Evolutionary conservation across 2,797 vertebrate genomes (phyloP).

Genomic region (Trematomus bernacchii): DNA sequence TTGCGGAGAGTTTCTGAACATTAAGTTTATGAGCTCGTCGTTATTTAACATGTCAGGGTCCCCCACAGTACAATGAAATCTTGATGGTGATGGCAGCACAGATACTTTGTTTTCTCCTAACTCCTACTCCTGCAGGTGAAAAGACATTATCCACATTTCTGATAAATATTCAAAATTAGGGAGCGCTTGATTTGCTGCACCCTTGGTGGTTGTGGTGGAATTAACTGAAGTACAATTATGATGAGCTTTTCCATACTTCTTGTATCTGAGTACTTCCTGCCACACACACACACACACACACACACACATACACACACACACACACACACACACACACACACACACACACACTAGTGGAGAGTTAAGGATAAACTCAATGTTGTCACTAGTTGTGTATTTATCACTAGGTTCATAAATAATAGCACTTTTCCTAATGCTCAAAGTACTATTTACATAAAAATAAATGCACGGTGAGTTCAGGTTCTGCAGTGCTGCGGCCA

Average conservation of each 20-base stretch:
- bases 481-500: conserved; percentile 73
- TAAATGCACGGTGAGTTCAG: conserved; percentile 27
- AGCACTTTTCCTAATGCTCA: too few species aligned
- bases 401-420: too few species aligned
- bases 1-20: conserved; percentile 70
- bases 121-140: conserved; percentile 66
- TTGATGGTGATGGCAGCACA: conserved; percentile 68
- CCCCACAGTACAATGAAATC: conserved; percentile 79
- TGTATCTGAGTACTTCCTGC: too few species aligned
- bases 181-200: conserved; percentile 31
- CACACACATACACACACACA: too few species aligned
- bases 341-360: too few species aligned
- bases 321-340: too few species aligned
- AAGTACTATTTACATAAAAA: too few species aligned
- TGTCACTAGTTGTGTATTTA: too few species aligned
- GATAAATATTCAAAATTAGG: conserved; percentile 42
- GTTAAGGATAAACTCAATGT: too few species aligned
- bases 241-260: too few species aligned
- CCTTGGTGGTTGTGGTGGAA: conserved; percentile 21
- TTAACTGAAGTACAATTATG: too few species aligned
- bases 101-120: conserved; percentile 68
- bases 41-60: conserved; percentile 82
- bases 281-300: too few species aligned
- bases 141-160: conserved; percentile 51
- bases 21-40: conserved; percentile 77